Evolutionary conservation across 1,140 invertebrate genomes (phyloP).

Genomic region (Dendroctonus valens): DNA sequence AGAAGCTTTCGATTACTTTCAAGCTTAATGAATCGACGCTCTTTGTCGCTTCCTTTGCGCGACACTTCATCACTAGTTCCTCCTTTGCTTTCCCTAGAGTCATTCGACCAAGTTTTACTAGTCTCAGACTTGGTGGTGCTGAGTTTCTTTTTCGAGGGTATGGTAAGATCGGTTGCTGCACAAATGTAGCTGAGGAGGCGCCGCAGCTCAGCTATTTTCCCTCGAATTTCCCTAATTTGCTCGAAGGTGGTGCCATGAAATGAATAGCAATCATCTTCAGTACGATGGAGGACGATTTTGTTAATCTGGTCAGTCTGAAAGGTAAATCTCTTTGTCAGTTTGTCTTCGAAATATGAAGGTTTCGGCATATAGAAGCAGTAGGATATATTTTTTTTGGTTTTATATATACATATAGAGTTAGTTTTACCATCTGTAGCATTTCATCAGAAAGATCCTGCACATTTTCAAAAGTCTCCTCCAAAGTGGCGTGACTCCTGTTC

Average conservation of each 20-base stretch:
- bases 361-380: no score
- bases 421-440: conserved; percentile 47
- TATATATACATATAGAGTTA: no score
- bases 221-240: conserved; percentile 28
- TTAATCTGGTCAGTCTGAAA: conserved; percentile 51
- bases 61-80: conserved; percentile 16
- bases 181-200: conserved; percentile 48
- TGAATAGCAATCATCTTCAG: background rate
- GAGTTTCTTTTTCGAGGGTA: conserved; percentile 27
- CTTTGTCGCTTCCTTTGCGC: conserved; percentile 24
- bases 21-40: conserved; percentile 27
- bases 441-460: conserved; percentile 51
- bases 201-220: conserved; percentile 51
- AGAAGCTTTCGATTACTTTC: conserved; percentile 12
- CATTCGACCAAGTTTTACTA: conserved; percentile 29
- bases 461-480: conserved; percentile 41
- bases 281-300: conserved; percentile 18
- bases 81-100: background rate
- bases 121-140: conserved; percentile 10
- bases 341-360: no score
- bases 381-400: no score
- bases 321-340: no score
- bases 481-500: conserved; percentile 17
- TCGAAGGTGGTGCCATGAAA: conserved; percentile 26
- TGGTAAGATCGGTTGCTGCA: conserved; percentile 42